Percentiles rank a stretch among this genome's conserved stretches.
These are phyloP conservation scores for Corydoras sp. DNA, from an alignment of 2,113 vertebrate species.

Conservation along the genomic window DNA sequence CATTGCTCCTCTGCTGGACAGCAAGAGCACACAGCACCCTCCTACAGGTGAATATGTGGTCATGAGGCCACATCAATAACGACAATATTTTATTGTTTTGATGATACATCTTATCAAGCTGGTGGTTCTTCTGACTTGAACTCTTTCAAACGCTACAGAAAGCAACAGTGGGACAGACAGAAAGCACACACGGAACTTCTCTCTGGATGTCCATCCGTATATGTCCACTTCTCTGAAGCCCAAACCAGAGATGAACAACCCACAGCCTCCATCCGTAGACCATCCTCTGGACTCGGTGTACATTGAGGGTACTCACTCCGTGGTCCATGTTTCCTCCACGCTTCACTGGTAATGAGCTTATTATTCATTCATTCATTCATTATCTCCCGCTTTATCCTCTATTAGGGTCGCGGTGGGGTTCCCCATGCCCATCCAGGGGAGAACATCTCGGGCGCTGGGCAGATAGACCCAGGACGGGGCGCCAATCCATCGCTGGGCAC, in stretches of 20 bases:
- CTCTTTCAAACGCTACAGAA: conserved; percentile 42
- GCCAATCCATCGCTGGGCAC: too few species aligned
- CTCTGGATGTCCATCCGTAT: conserved; percentile 93
- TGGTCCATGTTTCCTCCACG: conserved; percentile 64
- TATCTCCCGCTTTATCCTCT: too few species aligned
- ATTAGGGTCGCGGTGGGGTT: too few species aligned
- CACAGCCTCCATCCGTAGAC: conserved; percentile 70
- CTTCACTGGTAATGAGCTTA: conserved; percentile 57
- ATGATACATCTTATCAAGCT: too few species aligned
- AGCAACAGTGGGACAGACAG: conserved; percentile 69
- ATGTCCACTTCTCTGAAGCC: conserved; percentile 85
- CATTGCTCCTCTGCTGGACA: conserved; percentile 84
- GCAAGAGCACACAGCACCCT: conserved; percentile 75
- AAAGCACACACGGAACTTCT: conserved; percentile 91
- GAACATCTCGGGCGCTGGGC: too few species aligned
- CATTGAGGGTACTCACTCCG: conserved; percentile 68
- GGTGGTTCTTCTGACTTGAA: too few species aligned
- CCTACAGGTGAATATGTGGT: conserved; percentile 62
- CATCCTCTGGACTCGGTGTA: conserved; percentile 81
- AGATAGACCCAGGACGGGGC: too few species aligned
- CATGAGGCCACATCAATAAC: background rate
- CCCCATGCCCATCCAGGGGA: too few species aligned
- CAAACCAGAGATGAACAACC: conserved; percentile 70
- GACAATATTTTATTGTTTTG: background rate
- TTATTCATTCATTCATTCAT: conserved; percentile 1